Percentiles rank a stretch among this genome's conserved stretches.
Evolutionary conservation across 2,113 vertebrate genomes (phyloP).

Genomic region (Eidolon helvum): DNA sequence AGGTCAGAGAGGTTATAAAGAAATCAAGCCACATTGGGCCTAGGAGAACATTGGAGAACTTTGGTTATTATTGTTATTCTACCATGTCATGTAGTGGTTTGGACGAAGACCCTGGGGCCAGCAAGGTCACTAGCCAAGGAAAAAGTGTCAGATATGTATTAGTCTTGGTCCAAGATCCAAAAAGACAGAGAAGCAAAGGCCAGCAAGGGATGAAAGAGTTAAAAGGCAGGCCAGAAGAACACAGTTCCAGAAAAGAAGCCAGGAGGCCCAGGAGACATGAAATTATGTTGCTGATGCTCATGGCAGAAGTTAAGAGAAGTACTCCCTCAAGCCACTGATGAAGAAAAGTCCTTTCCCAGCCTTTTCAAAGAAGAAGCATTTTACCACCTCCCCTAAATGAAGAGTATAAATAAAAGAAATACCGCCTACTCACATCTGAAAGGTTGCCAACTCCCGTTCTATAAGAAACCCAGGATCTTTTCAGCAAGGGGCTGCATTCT

Average conservation of each 20-base stretch:
- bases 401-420: conserved; percentile 53
- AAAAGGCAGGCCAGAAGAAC: neutral
- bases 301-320: neutral
- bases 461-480: conserved; percentile 4
- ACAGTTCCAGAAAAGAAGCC: neutral
- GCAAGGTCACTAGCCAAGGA: neutral
- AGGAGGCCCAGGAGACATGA: neutral
- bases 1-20: neutral
- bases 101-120: neutral
- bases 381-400: neutral
- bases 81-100: too few species aligned
- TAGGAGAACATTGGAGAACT: neutral
- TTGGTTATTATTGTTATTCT: neutral
- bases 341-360: neutral
- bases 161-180: neutral
- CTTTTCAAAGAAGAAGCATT: neutral
- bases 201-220: neutral
- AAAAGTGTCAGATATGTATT: neutral
- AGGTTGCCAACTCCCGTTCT: conserved; percentile 2
- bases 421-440: conserved; percentile 3
- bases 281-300: neutral
- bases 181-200: neutral
- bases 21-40: neutral
- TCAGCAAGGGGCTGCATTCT: neutral
- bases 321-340: neutral